Percentiles rank a stretch among this genome's conserved stretches.
phyloP scores from a whole-genome alignment of 2,888 invertebrate species.

The Gryllus longicercus region DNA sequence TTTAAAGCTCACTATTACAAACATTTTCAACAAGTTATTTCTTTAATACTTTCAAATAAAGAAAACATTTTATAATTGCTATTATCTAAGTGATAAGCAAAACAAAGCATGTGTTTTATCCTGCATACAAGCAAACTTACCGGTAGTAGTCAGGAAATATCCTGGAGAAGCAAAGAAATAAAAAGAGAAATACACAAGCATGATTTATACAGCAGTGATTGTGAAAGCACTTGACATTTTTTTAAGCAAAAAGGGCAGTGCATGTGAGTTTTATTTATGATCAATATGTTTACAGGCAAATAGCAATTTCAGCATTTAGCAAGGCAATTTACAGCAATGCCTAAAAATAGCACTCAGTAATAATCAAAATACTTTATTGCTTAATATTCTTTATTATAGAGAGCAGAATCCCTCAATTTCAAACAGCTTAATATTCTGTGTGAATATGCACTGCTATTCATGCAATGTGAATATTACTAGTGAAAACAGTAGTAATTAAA shows the following conservation, averaged over 20 bases:
- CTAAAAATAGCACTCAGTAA: too few species aligned
- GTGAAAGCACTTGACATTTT: not conserved
- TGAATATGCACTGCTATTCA: too few species aligned
- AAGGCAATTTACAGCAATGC: not conserved
- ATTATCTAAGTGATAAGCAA: not conserved
- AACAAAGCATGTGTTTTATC: not conserved
- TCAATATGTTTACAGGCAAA: not conserved
- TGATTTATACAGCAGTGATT: conserved; percentile 18
- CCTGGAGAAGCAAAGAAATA: conserved; percentile 45
- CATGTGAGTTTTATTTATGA: not conserved
- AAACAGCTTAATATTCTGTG: too few species aligned
- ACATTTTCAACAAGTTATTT: too few species aligned
- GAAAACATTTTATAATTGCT: too few species aligned
- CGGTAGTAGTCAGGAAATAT: conserved; percentile 55
- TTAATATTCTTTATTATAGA: too few species aligned
- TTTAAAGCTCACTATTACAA: too few species aligned
- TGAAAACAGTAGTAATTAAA: too few species aligned
- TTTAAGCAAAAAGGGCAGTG: not conserved
- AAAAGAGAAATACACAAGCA: conserved; percentile 30
- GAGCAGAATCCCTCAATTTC: too few species aligned
- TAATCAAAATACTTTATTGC: too few species aligned
- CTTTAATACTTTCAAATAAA: too few species aligned
- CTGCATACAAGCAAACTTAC: conserved; percentile 44
- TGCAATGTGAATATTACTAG: too few species aligned
- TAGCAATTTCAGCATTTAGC: not conserved